Conservation (phyloP, 2,888 invertebrate species). For the Sesia bembeciformis region DNA sequence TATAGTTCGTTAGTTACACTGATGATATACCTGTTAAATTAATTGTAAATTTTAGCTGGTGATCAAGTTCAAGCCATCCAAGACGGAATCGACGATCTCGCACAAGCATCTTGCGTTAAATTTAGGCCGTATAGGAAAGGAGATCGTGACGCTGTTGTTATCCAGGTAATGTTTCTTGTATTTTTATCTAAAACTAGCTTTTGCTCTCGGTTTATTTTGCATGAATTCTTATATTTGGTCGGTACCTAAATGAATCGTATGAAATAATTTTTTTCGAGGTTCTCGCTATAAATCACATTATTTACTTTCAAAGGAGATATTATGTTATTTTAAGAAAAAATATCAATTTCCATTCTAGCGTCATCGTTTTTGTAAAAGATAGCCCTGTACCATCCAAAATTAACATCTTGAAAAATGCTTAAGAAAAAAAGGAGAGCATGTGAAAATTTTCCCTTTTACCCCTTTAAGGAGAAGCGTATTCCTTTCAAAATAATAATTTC, state of each 20-base stretch:
- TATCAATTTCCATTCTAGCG: too few species aligned
- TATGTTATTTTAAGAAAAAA: too few species aligned
- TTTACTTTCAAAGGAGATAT: too few species aligned
- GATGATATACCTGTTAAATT: too few species aligned
- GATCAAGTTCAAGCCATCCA: slow-evolving; percentile 62
- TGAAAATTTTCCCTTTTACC: not conserved
- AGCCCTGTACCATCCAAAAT: too few species aligned
- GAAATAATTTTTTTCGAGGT: not conserved
- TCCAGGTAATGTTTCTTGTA: slow-evolving; percentile 38
- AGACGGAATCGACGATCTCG: slow-evolving; percentile 59
- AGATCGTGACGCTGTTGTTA: slow-evolving; percentile 62
- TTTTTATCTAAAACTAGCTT: too few species aligned
- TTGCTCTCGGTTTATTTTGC: not conserved
- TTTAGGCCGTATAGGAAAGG: slow-evolving; percentile 61
- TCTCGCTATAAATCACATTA: not conserved
- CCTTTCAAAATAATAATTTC: too few species aligned
- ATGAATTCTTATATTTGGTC: not conserved
- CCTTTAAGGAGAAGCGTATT: too few species aligned
- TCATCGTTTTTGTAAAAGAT: too few species aligned
- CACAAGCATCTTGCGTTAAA: slow-evolving; percentile 61
- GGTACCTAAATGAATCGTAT: not conserved
- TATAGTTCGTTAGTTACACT: too few species aligned
- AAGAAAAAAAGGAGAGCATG: too few species aligned
- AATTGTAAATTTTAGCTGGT: slow-evolving; percentile 26
- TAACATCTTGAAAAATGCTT: too few species aligned